These are phyloP conservation scores for Tetragonula clypearis DNA, from an alignment of 1,140 invertebrate species.

Conservation along the genomic window DNA sequence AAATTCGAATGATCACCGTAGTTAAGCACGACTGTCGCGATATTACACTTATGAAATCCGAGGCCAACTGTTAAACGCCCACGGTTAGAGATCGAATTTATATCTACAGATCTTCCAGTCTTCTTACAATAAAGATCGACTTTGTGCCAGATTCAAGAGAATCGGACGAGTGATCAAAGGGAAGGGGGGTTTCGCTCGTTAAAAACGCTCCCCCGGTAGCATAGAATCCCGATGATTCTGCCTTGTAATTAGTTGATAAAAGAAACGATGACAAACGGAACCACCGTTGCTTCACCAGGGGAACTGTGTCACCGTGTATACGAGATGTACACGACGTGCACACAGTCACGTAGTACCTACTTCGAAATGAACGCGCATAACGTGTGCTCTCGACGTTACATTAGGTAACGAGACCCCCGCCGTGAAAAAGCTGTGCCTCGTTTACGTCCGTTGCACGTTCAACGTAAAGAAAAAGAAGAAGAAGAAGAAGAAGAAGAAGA, in stretches of 20 bases:
- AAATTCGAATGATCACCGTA: no score
- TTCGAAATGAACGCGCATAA: neutral
- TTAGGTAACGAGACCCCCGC: neutral
- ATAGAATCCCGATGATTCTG: neutral
- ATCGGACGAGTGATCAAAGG: neutral
- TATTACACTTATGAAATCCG: no score
- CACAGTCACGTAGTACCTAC: neutral
- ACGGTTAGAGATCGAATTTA: neutral
- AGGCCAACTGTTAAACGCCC: no score
- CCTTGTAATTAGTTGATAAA: conserved; percentile 10
- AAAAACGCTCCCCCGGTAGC: neutral
- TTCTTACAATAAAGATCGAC: neutral
- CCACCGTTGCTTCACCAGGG: neutral
- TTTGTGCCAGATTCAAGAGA: no score
- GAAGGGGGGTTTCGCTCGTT: neutral
- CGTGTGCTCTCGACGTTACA: neutral
- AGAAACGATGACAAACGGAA: neutral
- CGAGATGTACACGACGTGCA: neutral
- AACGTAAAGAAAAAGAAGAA: neutral
- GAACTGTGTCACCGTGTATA: conserved; percentile 8
- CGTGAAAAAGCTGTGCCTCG: neutral
- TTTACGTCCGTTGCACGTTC: neutral
- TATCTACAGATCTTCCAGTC: neutral
- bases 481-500: neutral
- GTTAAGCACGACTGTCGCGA: no score